phyloP scores from a whole-genome alignment of 2,113 vertebrate genomes.

The Vidua macroura region DNA sequence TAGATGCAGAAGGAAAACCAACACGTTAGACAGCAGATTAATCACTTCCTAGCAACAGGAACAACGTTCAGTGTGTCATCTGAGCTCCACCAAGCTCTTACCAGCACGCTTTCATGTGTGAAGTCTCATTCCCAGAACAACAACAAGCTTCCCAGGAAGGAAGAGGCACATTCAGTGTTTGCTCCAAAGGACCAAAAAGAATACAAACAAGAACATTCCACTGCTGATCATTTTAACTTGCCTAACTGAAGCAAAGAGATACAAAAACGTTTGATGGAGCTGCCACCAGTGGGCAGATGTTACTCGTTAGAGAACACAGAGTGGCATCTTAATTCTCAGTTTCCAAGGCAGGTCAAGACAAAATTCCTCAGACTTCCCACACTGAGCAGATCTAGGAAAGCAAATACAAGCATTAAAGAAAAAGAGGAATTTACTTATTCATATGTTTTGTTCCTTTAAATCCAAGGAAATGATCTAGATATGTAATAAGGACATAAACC shows the following conservation, averaged over 20 bases:
- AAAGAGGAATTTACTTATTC: neutral
- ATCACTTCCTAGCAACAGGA: neutral
- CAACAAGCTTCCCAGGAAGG: neutral
- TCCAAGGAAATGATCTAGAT: neutral
- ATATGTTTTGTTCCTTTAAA: neutral
- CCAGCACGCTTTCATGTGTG: neutral
- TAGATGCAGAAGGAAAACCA: neutral
- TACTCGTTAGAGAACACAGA: neutral
- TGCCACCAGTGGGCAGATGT: neutral
- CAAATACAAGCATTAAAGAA: neutral
- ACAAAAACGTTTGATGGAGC: neutral
- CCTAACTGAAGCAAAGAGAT: neutral
- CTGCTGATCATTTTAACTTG: neutral
- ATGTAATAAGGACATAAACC: neutral
- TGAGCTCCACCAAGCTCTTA: neutral
- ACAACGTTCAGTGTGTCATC: neutral
- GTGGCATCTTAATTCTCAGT: neutral
- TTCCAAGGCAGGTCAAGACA: neutral
- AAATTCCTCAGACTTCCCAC: neutral
- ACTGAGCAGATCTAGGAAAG: neutral
- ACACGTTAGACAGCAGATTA: neutral
- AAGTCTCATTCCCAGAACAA: constrained; percentile 10
- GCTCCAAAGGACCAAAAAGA: neutral
- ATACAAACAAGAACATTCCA: neutral
- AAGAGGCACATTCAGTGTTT: neutral